phyloP scores from a whole-genome alignment of 2,888 invertebrate species.

The Iselma pallidipennis region DNA sequence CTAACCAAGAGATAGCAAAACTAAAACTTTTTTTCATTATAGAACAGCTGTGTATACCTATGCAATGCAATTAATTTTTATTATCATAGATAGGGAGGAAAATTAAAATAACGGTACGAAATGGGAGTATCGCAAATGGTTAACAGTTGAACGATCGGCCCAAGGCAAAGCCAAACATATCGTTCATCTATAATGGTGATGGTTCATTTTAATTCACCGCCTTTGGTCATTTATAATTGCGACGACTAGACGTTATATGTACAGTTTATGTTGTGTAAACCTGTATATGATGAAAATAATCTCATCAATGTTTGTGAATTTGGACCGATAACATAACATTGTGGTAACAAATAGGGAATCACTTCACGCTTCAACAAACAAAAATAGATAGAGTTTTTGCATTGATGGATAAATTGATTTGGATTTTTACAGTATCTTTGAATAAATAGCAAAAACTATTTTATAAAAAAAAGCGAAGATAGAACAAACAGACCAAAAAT shows the following conservation, averaged over 20 bases:
- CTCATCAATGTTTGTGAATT: constrained; percentile 24
- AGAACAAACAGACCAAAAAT: background rate
- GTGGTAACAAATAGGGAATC: background rate
- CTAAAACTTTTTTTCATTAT: too few relatives aligned
- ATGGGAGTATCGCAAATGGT: constrained; percentile 23
- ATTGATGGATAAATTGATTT: background rate
- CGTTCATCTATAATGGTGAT: constrained; percentile 23
- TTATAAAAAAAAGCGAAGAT: background rate
- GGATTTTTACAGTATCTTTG: background rate
- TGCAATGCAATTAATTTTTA: background rate
- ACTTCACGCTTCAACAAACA: background rate
- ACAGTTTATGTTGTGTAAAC: background rate
- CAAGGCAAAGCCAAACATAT: constrained; percentile 22
- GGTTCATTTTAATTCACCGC: constrained; percentile 26
- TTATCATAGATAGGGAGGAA: background rate
- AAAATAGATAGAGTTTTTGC: background rate
- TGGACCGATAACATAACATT: constrained; percentile 15
- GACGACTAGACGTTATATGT: constrained; percentile 20
- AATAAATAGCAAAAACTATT: too few relatives aligned
- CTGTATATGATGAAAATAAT: constrained; percentile 18
- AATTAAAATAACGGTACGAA: background rate
- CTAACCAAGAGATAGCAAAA: too few relatives aligned
- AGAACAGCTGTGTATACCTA: background rate
- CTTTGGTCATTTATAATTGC: constrained; percentile 24
- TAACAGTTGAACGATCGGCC: constrained; percentile 19